Evolutionary conservation across 2,113 vertebrate genomes (phyloP).

Genomic region (Gracilinanus agilis): DNA sequence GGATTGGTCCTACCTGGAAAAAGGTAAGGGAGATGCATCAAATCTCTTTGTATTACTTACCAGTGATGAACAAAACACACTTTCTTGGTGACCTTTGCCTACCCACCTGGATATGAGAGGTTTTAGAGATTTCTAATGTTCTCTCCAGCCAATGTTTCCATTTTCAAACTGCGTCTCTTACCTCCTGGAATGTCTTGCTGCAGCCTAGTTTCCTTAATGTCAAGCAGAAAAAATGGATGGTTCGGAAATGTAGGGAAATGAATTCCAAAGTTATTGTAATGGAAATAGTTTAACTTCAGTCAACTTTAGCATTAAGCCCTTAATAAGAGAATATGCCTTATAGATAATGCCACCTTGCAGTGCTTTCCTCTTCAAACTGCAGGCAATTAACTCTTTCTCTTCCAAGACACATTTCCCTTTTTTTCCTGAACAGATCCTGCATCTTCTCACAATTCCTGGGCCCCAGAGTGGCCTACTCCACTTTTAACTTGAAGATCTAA

Average conservation of each 20-base stretch:
- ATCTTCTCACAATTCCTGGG: neutral
- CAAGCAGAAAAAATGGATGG: conserved; percentile 59
- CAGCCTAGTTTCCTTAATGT: conserved; percentile 66
- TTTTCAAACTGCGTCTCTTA: conserved; percentile 48
- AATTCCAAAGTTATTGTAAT: conserved; percentile 55
- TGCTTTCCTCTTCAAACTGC: conserved; percentile 19
- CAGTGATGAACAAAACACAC: neutral
- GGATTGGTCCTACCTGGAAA: neutral
- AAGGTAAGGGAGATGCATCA: neutral
- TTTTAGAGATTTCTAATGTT: conserved; percentile 51
- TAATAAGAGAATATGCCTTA: conserved; percentile 32
- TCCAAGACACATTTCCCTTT: neutral
- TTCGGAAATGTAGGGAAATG: conserved; percentile 49
- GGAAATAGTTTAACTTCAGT: conserved; percentile 63
- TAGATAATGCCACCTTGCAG: neutral
- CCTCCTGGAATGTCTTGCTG: conserved; percentile 55
- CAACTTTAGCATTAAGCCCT: conserved; percentile 55
- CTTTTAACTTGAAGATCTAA: conserved; percentile 64
- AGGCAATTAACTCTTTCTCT: conserved; percentile 24
- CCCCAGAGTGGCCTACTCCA: neutral
- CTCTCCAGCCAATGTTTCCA: conserved; percentile 47
- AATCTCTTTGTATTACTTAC: neutral
- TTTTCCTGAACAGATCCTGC: neutral
- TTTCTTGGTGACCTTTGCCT: conserved; percentile 30
- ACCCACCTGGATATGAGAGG: conserved; percentile 6